Evolutionary conservation across 2,113 vertebrate genomes (phyloP), one percentile per base, ranked within the genome.

Genomic region (Nettapus auritus): DNA sequence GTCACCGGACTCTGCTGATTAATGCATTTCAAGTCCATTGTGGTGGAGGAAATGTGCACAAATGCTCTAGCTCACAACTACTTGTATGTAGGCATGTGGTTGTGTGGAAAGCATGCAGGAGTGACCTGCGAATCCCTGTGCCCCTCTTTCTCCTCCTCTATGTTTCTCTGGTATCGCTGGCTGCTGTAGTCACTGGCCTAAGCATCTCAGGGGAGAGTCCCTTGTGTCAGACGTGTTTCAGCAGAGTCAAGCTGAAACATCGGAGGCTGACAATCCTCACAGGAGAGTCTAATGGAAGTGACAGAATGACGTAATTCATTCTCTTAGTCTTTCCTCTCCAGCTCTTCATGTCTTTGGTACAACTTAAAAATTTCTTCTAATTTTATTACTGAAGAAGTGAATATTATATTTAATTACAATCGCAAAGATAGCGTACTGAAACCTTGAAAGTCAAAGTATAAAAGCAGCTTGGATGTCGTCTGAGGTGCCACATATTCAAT

Each of bases 331-430:
- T 46, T 93, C 42, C 83, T 93, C 55, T 95, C 70, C 40, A 55
- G 56, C 85, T 88, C 48, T 80, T 91, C 50, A 42, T 3, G 2
- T 89, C 90, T 91, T 96, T 71, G 57, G 22, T 82, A 89, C 84
- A 94, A 67, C 66, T 88, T 90, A 74, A 95, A 97, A 90, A 83
- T 70, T 56, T 86, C 79, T 64, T 85, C 85, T 93, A 93, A 94
- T 93, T 95, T 13, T 93, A 81, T 96, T 81, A 55, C 66, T 67
- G 60, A 28, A 91, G 93, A 86, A 67, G 34, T 79, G 89, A 75
- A 56, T 82, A 28, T 88, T 75, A 68, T 63, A 31, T 82, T 40
- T 75, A 76, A 89, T 79, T 86, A 69, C 77, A 94, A 76, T 83
- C 31, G 34, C 19, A 79, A 68, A 87, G 50, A 44, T 40, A 78